phyloP scores from a whole-genome alignment of 2,113 vertebrate genomes.

The mouse (Mus musculus) region DNA sequence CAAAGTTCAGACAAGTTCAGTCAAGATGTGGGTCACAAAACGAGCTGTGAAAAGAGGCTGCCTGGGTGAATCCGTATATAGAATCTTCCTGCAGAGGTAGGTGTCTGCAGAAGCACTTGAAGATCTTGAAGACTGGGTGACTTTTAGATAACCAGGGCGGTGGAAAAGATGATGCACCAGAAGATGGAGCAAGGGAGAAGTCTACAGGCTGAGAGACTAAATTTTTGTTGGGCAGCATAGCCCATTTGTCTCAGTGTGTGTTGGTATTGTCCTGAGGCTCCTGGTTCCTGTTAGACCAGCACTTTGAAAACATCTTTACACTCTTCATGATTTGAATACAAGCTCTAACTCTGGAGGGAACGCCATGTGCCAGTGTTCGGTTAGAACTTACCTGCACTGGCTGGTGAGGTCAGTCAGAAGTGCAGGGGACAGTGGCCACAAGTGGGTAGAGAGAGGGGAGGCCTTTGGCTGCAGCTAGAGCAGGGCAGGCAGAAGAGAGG shows the following conservation, averaged over 20 bases:
- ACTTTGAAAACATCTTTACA: not conserved
- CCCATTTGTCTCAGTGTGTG: not conserved
- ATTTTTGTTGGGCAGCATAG: rapidly evolving
- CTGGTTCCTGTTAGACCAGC: not conserved
- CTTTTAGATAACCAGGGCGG: not conserved
- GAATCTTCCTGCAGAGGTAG: not conserved
- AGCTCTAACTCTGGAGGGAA: not conserved
- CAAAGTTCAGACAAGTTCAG: rapidly evolving
- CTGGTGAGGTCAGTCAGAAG: not conserved
- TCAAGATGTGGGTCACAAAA: not conserved
- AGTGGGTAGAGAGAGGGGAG: not conserved
- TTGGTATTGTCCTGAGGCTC: rapidly evolving
- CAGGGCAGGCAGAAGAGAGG: rapidly evolving
- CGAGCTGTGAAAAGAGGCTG: rapidly evolving
- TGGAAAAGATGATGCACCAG: not conserved
- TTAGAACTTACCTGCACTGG: not conserved
- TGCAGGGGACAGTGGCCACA: not conserved
- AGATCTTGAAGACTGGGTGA: not conserved
- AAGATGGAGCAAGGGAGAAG: rapidly evolving
- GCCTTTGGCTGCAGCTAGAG: rapidly evolving
- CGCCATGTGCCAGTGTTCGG: not conserved
- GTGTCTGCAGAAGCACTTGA: not conserved
- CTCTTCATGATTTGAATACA: not conserved
- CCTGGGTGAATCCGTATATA: not conserved
- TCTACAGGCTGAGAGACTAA: no score